Percentiles rank a stretch among this genome's conserved stretches.
Conservation (phyloP, 2,797 vertebrate genomes). For the Falco biarmicus region DNA sequence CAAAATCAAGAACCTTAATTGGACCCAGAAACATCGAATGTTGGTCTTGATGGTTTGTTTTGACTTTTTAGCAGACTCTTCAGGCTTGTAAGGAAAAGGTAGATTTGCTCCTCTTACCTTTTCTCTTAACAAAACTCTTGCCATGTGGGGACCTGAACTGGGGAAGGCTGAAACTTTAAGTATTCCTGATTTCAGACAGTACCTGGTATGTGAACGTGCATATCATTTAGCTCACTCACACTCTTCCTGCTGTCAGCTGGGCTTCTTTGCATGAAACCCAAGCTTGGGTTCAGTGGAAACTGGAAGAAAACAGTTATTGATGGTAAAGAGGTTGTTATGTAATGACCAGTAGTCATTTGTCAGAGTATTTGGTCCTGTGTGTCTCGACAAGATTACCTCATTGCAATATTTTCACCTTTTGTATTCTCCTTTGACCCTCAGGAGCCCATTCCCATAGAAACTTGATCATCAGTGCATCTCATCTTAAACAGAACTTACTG, state of each 20-base stretch:
- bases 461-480: not conserved
- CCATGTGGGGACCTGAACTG: not conserved
- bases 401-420: not conserved
- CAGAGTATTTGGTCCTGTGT: accelerated
- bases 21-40: not conserved
- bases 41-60: not conserved
- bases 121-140: not conserved
- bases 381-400: accelerated
- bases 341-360: accelerated
- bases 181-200: too few relatives aligned
- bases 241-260: not conserved
- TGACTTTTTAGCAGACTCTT: too few relatives aligned
- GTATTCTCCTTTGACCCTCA: not conserved
- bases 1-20: not conserved
- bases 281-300: not conserved
- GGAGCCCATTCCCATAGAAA: not conserved
- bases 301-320: not conserved
- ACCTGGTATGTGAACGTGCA: accelerated
- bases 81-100: not conserved
- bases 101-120: not conserved
- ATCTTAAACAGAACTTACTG: not conserved
- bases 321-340: not conserved
- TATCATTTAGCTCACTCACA: not conserved
- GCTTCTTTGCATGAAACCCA: not conserved
- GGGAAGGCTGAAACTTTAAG: not conserved